These are phyloP conservation scores for Propithecus perrieri DNA, from an alignment of 2,797 vertebrate genomes.

Conservation along the genomic window DNA sequence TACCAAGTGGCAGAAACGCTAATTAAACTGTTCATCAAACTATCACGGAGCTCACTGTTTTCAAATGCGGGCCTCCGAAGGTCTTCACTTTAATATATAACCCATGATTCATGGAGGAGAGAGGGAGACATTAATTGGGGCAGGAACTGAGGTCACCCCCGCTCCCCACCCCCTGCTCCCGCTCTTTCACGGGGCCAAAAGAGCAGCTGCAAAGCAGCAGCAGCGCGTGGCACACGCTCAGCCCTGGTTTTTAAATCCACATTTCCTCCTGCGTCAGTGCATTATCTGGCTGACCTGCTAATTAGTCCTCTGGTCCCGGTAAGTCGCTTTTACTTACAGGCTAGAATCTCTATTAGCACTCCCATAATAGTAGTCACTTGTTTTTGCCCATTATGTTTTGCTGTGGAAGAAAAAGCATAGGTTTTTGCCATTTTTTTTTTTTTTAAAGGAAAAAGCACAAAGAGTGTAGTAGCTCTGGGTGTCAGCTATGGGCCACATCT, in stretches of 20 bases:
- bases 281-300: constrained; percentile 65
- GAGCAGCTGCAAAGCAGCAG: constrained; percentile 61
- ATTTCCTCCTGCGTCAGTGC: constrained; percentile 71
- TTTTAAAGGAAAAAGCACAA: background rate
- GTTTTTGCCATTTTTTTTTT: constrained; percentile 44
- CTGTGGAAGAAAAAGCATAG: constrained; percentile 42
- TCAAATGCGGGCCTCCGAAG: constrained; percentile 42
- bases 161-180: background rate
- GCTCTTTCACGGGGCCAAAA: constrained; percentile 48
- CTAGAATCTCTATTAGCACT: constrained; percentile 61
- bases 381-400: constrained; percentile 57
- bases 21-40: background rate
- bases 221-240: constrained; percentile 46
- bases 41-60: background rate
- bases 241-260: constrained; percentile 66
- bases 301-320: constrained; percentile 72
- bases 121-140: constrained; percentile 64
- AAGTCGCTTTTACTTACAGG: constrained; percentile 75
- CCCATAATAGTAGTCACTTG: background rate
- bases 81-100: constrained; percentile 36
- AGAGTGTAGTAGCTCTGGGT: background rate
- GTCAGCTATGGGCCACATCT: constrained; percentile 44
- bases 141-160: constrained; percentile 52
- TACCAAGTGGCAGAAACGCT: background rate
- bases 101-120: constrained; percentile 58